A percentile compares a stretch with the other conserved stretches of the same genome.
These are phyloP conservation scores for Phortica variegata DNA, from an alignment of 1,140 invertebrate genomes.

Conservation along the genomic window DNA sequence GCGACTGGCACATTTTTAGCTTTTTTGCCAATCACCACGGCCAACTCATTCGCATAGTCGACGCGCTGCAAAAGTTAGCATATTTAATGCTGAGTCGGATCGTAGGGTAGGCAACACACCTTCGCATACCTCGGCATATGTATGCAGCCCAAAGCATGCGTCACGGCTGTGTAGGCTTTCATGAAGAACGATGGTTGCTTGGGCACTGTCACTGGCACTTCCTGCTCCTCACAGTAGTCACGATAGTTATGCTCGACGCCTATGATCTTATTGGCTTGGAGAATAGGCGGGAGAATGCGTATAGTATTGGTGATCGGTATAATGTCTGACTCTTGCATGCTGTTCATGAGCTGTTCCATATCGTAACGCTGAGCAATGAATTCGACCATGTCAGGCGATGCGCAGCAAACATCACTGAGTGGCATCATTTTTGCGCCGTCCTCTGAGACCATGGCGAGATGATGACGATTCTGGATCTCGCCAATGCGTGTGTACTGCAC, in stretches of 20 bases:
- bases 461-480: constrained; percentile 19
- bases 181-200: constrained; percentile 74
- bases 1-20: constrained; percentile 69
- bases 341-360: constrained; percentile 18
- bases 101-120: no score
- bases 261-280: constrained; percentile 71
- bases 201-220: constrained; percentile 63
- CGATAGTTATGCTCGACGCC: constrained; percentile 78
- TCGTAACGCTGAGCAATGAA: constrained; percentile 41
- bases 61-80: constrained; percentile 15
- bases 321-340: constrained; percentile 16
- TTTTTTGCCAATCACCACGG: constrained; percentile 79
- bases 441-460: constrained; percentile 43
- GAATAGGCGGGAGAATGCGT: constrained; percentile 66
- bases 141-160: constrained; percentile 60
- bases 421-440: constrained; percentile 40
- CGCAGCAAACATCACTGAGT: constrained; percentile 27
- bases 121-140: constrained; percentile 23
- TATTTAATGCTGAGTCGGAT: not conserved
- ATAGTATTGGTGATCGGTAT: constrained; percentile 36
- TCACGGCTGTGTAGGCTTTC: constrained; percentile 76
- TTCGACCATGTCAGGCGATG: constrained; percentile 34
- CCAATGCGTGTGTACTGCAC: constrained; percentile 38
- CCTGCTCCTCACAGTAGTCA: constrained; percentile 76
- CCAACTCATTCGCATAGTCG: constrained; percentile 75